Percentiles rank a stretch among this genome's conserved stretches.
These are phyloP conservation scores for Rhombomys opimus DNA, from an alignment of 2,113 vertebrate genomes.

Conservation along the genomic window DNA sequence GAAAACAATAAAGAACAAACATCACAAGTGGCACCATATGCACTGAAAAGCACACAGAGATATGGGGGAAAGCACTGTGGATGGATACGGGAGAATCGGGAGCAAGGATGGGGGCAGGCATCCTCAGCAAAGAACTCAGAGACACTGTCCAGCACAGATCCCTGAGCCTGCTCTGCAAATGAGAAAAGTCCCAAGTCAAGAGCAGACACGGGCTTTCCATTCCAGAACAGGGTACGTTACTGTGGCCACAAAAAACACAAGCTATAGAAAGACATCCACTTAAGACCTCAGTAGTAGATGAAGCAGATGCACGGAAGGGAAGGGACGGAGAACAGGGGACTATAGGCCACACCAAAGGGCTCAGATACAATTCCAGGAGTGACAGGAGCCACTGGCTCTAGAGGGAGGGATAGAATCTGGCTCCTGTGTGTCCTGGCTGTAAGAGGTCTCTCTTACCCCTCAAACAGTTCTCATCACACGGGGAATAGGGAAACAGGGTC, in stretches of 20 bases:
- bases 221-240: background rate
- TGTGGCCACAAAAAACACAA: background rate
- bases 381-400: background rate
- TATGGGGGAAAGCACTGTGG: background rate
- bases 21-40: background rate
- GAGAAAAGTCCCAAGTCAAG: too few species aligned
- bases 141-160: background rate
- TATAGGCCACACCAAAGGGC: background rate
- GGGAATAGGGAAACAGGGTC: background rate
- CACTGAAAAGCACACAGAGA: background rate
- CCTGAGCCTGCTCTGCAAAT: background rate
- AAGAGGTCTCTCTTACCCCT: background rate
- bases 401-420: background rate
- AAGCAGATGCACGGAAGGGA: background rate
- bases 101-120: too few species aligned
- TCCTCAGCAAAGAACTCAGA: background rate
- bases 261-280: background rate
- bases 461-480: background rate
- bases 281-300: background rate
- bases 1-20: background rate
- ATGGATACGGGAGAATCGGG: too few species aligned
- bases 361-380: background rate
- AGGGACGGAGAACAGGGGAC: accelerated
- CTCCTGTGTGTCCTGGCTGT: too few species aligned
- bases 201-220: background rate